These are phyloP conservation scores for Acronicta alni DNA, from an alignment of 2,888 invertebrate genomes.

Conservation along the genomic window DNA sequence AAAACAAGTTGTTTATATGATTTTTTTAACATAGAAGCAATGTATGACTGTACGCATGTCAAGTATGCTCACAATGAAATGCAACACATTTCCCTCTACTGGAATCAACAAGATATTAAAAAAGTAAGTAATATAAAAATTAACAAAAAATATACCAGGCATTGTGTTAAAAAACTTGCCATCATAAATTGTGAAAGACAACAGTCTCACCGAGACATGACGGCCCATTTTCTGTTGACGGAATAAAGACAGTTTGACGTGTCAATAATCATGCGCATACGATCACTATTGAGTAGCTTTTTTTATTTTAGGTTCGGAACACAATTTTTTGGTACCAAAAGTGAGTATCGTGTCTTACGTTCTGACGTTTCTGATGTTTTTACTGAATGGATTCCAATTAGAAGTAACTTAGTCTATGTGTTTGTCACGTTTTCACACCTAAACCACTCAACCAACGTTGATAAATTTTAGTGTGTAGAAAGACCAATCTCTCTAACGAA, in stretches of 20 bases:
- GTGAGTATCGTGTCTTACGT: slow-evolving; percentile 3
- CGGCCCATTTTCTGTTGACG: slow-evolving; percentile 26
- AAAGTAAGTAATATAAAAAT: slow-evolving; percentile 20
- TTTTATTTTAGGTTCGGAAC: not conserved
- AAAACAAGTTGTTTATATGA: too few species aligned
- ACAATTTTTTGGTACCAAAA: slow-evolving; percentile 20
- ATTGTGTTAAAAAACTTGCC: slow-evolving; percentile 32
- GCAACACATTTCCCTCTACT: not conserved
- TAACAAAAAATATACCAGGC: slow-evolving; percentile 11
- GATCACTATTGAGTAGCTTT: slow-evolving; percentile 12
- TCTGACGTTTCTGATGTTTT: too few species aligned
- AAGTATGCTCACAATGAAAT: too few species aligned
- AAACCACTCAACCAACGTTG: too few species aligned
- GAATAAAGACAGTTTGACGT: slow-evolving; percentile 45
- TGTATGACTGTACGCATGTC: too few species aligned
- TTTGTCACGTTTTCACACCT: too few species aligned
- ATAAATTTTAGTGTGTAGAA: too few species aligned
- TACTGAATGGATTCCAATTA: too few species aligned
- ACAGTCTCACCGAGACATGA: slow-evolving; percentile 24
- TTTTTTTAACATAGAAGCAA: too few species aligned
- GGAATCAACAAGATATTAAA: slow-evolving; percentile 1
- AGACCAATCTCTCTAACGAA: too few species aligned
- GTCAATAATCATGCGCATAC: slow-evolving; percentile 45
- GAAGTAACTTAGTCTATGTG: not conserved
- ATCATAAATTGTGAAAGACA: slow-evolving; percentile 33